A percentile compares a stretch with the other conserved stretches of the same genome.
phyloP scores from a whole-genome alignment of 2,888 invertebrate genomes.

The Orgyia antiqua region DNA sequence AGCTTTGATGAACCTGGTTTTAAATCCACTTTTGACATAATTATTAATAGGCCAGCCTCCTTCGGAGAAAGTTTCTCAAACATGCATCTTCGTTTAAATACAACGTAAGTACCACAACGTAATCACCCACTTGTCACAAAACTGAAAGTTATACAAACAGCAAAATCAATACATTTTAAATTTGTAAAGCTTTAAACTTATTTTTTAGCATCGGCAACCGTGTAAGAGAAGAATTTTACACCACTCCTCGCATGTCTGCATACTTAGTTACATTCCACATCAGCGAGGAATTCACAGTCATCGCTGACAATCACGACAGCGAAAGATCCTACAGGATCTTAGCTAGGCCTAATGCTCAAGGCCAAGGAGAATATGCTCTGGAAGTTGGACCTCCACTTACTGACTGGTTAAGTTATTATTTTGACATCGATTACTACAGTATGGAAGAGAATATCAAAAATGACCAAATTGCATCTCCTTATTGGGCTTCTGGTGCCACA shows the following conservation, averaged over 20 bases:
- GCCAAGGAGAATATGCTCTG: conserved; percentile 63
- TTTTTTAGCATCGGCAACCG: conserved; percentile 47
- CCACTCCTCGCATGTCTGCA: conserved; percentile 87
- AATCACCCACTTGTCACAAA: too few relatives aligned
- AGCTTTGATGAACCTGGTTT: conserved; percentile 89
- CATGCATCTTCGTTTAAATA: conserved; percentile 39
- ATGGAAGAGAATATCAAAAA: conserved; percentile 61
- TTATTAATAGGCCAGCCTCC: conserved; percentile 47
- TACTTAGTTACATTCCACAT: conserved; percentile 88
- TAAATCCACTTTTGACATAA: conserved; percentile 78
- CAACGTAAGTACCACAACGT: conserved; percentile 39
- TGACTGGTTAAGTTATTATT: conserved; percentile 55
- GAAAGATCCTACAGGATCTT: conserved; percentile 54
- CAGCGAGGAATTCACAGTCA: conserved; percentile 57
- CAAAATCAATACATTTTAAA: too few relatives aligned
- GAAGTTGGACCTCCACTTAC: conserved; percentile 61
- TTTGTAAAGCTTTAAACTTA: too few relatives aligned
- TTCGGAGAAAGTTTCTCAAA: conserved; percentile 57
- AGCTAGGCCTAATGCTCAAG: conserved; percentile 53
- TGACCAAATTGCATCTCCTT: conserved; percentile 66
- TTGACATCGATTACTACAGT: conserved; percentile 53
- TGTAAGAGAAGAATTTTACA: conserved; percentile 61
- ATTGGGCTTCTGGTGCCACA: conserved; percentile 71
- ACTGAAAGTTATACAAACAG: too few relatives aligned
- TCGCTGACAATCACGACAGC: conserved; percentile 49